Evolutionary conservation across 2,888 invertebrate species (phyloP), one percentile per base, ranked within the genome.

Genomic region (Brenthis ino): DNA sequence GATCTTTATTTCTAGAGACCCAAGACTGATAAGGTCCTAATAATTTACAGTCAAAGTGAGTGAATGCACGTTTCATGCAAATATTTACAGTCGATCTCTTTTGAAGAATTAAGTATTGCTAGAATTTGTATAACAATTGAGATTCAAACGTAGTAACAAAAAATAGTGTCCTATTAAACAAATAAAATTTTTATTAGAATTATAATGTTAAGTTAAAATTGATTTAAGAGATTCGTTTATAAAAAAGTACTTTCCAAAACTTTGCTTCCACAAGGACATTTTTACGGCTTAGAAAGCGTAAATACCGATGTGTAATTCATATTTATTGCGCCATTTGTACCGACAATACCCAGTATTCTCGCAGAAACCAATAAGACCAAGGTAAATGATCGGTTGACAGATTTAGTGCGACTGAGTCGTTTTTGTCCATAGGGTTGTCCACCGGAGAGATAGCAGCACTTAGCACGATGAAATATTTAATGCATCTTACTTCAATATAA

Each of bases 61-160:
- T 72, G 57, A 72, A 70, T 69, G 67, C 66, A 71, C 67, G 75
- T 77, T 79, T 76, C 77, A 82, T 80, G 80, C 76, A 76, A 81
- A 83, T 16, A 37, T 83, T 79, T 81, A 80, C 79, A 76, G 75
- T 70, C 75, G 57, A 65, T 68, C 53, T 60, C 37, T 63, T 58
- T 67, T 54, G 57, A 48, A 48, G 37, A 63, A 61, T 53, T 56
- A 43, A 24, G 28, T 65, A 53, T 65, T 48, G 13, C 47, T 24
- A 51, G 37, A 55, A 57, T 48, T 51, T 28, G 28, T n/a, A 51
- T 8, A 6, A 13, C n/a, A n/a, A 51, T 51, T 8, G n/a, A 13
- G 6, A 51, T 51, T n/a, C 51, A 51, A n/a, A 11, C 2, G 37
- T 43, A 43, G 37, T 11, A 43, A 43, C 37, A 37, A 43, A 11